Evolutionary conservation across 2,888 invertebrate species (phyloP).

Genomic region (Melinaea menophilus): DNA sequence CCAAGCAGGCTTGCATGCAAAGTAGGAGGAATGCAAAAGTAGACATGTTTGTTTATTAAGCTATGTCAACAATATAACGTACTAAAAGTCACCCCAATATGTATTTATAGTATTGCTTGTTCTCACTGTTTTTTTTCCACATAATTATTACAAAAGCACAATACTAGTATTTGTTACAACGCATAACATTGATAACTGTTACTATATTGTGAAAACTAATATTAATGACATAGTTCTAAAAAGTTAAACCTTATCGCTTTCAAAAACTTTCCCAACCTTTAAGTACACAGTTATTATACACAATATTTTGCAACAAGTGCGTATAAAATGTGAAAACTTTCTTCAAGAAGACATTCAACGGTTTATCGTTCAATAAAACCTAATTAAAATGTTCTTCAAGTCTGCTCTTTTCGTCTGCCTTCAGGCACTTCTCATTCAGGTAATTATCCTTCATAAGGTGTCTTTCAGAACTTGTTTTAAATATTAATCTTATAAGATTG

Average conservation of each 20-base stretch:
- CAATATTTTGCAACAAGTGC: background rate
- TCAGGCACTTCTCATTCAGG: constrained; percentile 1
- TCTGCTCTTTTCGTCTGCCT: background rate
- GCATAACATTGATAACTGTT: no score
- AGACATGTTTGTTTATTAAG: constrained; percentile 32
- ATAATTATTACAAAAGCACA: no score
- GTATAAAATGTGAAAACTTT: background rate
- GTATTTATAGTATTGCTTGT: background rate
- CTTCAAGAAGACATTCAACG: no score
- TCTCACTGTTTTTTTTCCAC: no score
- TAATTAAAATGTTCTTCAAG: background rate
- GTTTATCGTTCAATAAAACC: no score
- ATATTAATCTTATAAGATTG: background rate
- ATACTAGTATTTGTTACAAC: no score
- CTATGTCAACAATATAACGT: background rate
- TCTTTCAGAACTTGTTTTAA: background rate
- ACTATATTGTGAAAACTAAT: background rate
- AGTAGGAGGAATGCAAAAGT: constrained; percentile 39
- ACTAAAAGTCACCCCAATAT: background rate
- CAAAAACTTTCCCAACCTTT: background rate
- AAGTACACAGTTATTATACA: background rate
- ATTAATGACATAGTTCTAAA: background rate
- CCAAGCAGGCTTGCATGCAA: constrained; percentile 46
- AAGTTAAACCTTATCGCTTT: background rate
- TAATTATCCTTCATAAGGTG: background rate